Evolutionary conservation across 2,797 vertebrate species (phyloP), one percentile per base, ranked within the genome.

Genomic region (Coregonus ussuriensis): DNA sequence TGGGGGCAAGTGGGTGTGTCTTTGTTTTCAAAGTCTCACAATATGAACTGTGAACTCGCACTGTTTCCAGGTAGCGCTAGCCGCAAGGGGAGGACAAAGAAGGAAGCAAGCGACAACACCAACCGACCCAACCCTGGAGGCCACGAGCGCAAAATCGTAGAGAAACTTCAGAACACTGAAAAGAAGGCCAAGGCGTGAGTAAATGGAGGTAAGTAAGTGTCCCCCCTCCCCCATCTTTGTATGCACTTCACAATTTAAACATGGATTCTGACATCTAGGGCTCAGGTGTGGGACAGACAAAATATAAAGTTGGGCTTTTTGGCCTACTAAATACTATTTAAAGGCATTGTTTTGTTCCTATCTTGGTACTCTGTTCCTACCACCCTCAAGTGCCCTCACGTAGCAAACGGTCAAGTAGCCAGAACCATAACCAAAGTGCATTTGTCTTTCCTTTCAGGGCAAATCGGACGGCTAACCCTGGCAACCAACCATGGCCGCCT

Each of bases 21-120:
- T 21, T 51, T 25, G 21, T n/a, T 51, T n/a, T 52, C 41, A 13
- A 69, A n/a, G 16, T 47, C 35, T 69, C 35, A 21, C 59, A 25
- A 21, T 7, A 6, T 62, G 59, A 21, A 62, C n/a, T 72, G 18
- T 18, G 4, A 33, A 6, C 35, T 16, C 67, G 7, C 41, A 41
- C 41, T 84, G 47, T 78, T 51, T 0, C 6, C 86, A 95, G 94
- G 93, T 25, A 85, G 91, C 62, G 77, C 91, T 0, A 85, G 94
- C 59, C 92, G 95, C 15, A 98, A 98, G 86, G 96, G 96, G 25
- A 87, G 94, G 56, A 94, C 93, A 0, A 97, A 97, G 93, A 96
- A 95, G 86, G 96, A 98, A 87, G 94, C 96, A 2, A 94, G 92
- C 1, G 91, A 92, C 0, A 94, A 97, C 89, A 97, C 96, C 6